Evolutionary conservation across 1,140 invertebrate genomes (phyloP).

Genomic region (Formica exsecta): DNA sequence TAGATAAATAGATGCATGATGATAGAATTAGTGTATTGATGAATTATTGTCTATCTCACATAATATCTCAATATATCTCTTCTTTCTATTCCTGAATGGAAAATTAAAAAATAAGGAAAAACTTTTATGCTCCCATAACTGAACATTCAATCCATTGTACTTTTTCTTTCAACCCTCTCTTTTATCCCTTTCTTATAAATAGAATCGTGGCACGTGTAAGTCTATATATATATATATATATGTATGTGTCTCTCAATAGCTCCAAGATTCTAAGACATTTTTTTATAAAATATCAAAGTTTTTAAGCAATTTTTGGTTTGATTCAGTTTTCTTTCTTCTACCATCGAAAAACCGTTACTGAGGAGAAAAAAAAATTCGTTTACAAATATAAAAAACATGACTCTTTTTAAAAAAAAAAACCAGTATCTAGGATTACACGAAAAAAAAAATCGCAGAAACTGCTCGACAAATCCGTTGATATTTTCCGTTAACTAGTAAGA

Average conservation of each 20-base stretch:
- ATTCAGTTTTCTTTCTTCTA: constrained; percentile 19
- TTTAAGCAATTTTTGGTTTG: constrained; percentile 28
- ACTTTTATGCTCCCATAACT: not conserved
- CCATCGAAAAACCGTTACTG: not conserved
- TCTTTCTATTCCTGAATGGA: not conserved
- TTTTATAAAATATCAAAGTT: constrained; percentile 37
- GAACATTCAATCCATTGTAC: constrained; percentile 13
- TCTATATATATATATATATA: not conserved
- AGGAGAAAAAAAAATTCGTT: constrained; percentile 8
- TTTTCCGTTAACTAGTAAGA: constrained; percentile 65
- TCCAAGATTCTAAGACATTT: constrained; percentile 14
- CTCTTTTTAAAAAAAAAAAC: not conserved
- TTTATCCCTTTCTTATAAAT: not conserved
- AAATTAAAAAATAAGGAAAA: constrained; percentile 7
- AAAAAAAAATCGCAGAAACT: constrained; percentile 47
- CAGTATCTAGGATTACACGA: not conserved
- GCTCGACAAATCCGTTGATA: constrained; percentile 66
- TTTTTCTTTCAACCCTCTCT: constrained; percentile 31
- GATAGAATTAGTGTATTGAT: constrained; percentile 5
- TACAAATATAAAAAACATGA: constrained; percentile 18
- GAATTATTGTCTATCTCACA: not conserved
- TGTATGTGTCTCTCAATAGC: not conserved
- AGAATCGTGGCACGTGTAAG: constrained; percentile 42
- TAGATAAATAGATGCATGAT: not conserved
- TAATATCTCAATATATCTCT: not conserved